Evolutionary conservation across 1,140 invertebrate species (phyloP).

Genomic region (Drosophila sucinea): DNA sequence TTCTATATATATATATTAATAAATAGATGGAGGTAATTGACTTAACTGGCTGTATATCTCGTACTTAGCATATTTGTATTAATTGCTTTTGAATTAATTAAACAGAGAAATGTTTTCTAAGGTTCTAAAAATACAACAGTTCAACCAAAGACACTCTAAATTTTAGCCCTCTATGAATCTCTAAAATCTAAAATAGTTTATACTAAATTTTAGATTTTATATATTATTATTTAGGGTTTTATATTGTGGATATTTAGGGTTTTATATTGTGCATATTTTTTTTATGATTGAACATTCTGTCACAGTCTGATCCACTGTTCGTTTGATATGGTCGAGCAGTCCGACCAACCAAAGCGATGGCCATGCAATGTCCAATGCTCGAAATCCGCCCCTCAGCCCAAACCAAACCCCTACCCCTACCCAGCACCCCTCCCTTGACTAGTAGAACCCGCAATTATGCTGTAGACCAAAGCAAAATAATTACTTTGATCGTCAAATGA

Average conservation of each 20-base stretch:
- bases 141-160: too few species aligned
- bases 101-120: too few species aligned
- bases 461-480: constrained; percentile 82
- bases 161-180: too few species aligned
- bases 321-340: constrained; percentile 41
- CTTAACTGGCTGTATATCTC: too few species aligned
- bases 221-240: background rate
- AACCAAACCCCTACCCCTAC: background rate
- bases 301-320: constrained; percentile 36
- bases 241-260: too few species aligned
- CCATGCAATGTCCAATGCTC: constrained; percentile 63
- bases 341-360: constrained; percentile 64
- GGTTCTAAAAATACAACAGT: too few species aligned
- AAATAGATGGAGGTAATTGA: too few species aligned
- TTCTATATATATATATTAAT: too few species aligned
- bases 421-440: background rate
- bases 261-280: background rate
- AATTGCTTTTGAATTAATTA: too few species aligned
- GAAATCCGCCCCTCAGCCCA: constrained; percentile 47
- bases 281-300: background rate
- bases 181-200: too few species aligned
- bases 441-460: constrained; percentile 75
- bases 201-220: too few species aligned
- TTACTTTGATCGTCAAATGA: constrained; percentile 82
- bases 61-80: too few species aligned